Base-by-base conservation (phyloP, 2,888 invertebrate species). In the Drosophila meridionalis region DNA sequence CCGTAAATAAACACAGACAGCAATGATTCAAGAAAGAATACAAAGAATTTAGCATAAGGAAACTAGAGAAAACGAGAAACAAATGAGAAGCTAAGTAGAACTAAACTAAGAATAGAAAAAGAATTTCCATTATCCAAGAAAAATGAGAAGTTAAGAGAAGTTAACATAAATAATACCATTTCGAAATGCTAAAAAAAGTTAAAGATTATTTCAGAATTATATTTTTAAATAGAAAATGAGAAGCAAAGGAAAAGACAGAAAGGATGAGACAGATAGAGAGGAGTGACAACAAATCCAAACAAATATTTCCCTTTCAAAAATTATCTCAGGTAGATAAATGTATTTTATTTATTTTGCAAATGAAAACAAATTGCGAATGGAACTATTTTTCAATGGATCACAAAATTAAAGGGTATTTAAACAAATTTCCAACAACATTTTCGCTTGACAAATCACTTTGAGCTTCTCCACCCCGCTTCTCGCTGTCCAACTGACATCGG, bases 401-500 rank as follows among this genome's bases (percentile, higher is more conserved):
- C 20, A 2, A n/a, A 20, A 7, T 56, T 5, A n/a, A 20, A 32
- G 20, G 6, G 20, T 56, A 42, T 20, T 32, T n/a, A 40, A 38
- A 14, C 8, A 8, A 55, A 14, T 26, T 43, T 6, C 12, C 12
- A 43, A 2, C 7, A 20, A 20, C 4, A 42, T 32, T 14, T 8
- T 48, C 30, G 53, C 40, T 9, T 12, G n/a, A 30, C 32, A 57
- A 43, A 43, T n/a, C 36, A 30, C 12, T 36, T 53, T 45, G 5
- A 14, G 12, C 30, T 52, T 32, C 50, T 40, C 12, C 14, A 2
- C 1, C 14, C 12, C n/a, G 40, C 52, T 53, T 12, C 43, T 67
- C 36, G 48, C 53, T 20, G 61, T 9, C 36, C 40, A n/a, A 7
- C 8, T 12, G 64, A 69, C 30, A 28, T 28, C 38, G 40, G 59